Base-by-base conservation (phyloP, 1,140 invertebrate genomes). In the Drosophila oshimai region DNA sequence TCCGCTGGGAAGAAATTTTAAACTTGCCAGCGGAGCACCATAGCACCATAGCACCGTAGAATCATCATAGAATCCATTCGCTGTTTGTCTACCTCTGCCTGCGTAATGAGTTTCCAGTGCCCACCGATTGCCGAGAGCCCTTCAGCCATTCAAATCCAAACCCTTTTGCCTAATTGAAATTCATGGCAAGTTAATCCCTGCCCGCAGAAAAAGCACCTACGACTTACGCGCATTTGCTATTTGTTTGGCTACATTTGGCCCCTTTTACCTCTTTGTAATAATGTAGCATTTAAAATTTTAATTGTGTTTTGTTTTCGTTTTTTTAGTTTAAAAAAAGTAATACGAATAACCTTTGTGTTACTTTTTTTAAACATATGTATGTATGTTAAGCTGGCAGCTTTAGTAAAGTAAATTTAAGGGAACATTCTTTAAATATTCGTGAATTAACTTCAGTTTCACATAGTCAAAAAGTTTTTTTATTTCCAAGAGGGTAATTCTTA, bases 161-260 rank as follows among this genome's bases (percentile, higher is more conserved):
- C 57, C 57, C 46, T 50, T 47, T 50, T 24, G 47, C 46, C 46
- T 41, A 60, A 60, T 60, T 60, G 47, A 39, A 47, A 60, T 60
- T 60, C 57, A 60, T 60, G 57, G 46, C 36, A 50, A 50, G 36
- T 28, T 60, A 60, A 60, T 50, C 55, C 28, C 45, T 20, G 33
- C 49, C 41, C 2, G 22, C 34, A 18, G 47, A 24, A 17, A 12
- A 28, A 17, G 47, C 47, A 39, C 34, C 49, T 28, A 28, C 34
- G 36, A 51, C 34, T 51, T 13, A 12, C 15, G 22, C 7, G 28
- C 10, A 13, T 39, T 28, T 26, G 39, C 39, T 17, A 33, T 49
- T 51, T 39, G 49, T 7, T 28, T 36, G 4, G 20, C 31, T 6
- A 20, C 17, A 7, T 50, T 36, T 50, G 20, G n/a, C 3, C 31